Base-by-base conservation (phyloP, 2,113 vertebrate genomes). In the Platanista minor region DNA sequence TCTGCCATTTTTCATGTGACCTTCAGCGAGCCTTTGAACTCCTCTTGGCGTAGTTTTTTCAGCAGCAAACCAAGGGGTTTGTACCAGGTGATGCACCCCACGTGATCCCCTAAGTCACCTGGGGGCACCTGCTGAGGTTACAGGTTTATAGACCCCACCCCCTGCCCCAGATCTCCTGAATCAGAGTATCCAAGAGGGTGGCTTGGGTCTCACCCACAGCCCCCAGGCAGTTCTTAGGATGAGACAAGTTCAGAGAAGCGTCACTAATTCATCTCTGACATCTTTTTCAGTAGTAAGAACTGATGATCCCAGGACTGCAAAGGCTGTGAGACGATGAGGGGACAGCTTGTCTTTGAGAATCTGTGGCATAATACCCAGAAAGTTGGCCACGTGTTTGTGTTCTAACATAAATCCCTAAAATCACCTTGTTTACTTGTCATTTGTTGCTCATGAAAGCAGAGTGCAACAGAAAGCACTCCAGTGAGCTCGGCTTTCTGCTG, bases 401-500 rank as follows among this genome's bases (percentile, higher is more conserved):
- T 20, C 88, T 29, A 61, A 10, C 31, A 1, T 13, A n/a, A 52
- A 3, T 25, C 25, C 17, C 84, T 74, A n/a, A 18, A 6, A n/a
- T 82, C 1, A 3, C 33, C n/a, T 33, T 8, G 33, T 64, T 36
- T 62, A 1, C 78, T 33, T 54, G 33, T 64, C 41, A 3, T 61
- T 12, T 29, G 67, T 31, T 23, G 6, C 57, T 36, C 33, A 5
- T 43, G 20, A 77, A 69, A 81, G 64, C 49, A 20, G 57, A 59
- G 74, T 20, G 3, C 27, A 1, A 1, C 12, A 7, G 33, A 64
- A 57, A n/a, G 82, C 36, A 0, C 31, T 36, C 64, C 25, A 14
- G 0, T 27, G 18, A 6, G 5, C 64, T 71, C 54, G 0, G 33
- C 77, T 59, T 0, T 39, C 75, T 66, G 25, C 77, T 9, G 84